Evolutionary conservation across 2,888 invertebrate species (phyloP), one percentile per base, ranked within the genome.

Genomic region (Bugula neritina): DNA sequence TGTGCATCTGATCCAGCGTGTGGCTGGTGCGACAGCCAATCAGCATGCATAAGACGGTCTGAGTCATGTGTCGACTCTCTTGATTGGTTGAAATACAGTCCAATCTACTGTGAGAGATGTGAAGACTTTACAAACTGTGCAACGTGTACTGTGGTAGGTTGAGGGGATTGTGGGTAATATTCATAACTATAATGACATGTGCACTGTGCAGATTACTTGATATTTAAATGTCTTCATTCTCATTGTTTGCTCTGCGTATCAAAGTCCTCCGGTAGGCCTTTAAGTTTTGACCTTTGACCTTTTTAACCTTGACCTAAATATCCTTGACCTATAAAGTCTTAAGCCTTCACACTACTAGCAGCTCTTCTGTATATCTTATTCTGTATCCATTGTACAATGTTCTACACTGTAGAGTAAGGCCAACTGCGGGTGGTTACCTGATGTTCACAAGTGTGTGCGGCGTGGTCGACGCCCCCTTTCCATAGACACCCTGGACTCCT

Each of bases 381-480:
- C 5, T 43, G 43, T 43, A 10, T 43, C 43, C 43, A 10, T 10
- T 43, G 43, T 43, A 17, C 17, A 43, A 5, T 43, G 43, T 43
- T n/a, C n/a, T n/a, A n/a, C n/a, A n/a, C n/a, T 57, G 10, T 31
- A 63, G 63, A 63, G 63, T 27, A 31, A 10, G 3, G 63, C 63
- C n/a, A 27, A n/a, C 27, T 96, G 95, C 85, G 95, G 96, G 85
- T 96, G 95, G 95, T 91, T 92, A 90, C 89, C 90, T 0, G 92
- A 92, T 77, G 92, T 93, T 80, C 93, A 93, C 0, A 88, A 90
- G 29, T 96, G 95, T 81, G 89, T 91, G 0, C 87, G 95, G 23
- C 88, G 90, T 3, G 93, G 93, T 0, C 88, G 86, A 52, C 80
- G 81, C 70, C 74, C 76, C 0, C 77, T 78, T 29, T 90, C 90